Conservation (phyloP, 2,797 vertebrate species). For the Botia almorhae region DNA sequence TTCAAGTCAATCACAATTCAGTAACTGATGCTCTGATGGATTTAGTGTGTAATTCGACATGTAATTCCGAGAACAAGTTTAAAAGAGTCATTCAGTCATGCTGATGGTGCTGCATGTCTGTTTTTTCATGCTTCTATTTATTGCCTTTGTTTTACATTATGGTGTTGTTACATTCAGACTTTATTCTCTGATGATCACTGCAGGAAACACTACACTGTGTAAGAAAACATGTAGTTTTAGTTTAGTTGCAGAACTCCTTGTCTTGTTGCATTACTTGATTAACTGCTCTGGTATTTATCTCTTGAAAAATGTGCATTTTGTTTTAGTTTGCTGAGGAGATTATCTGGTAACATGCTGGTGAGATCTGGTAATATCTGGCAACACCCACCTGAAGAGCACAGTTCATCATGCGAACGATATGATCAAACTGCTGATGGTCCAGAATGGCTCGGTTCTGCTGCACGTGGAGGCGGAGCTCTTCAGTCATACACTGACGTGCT, state of each 20-base stretch:
- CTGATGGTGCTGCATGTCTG: no score
- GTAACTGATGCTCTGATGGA: no score
- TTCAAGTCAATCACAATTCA: no score
- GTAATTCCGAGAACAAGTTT: no score
- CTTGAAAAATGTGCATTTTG: neutral
- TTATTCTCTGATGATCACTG: no score
- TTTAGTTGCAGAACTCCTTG: neutral
- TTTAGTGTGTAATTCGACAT: no score
- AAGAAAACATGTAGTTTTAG: neutral
- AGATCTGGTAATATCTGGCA: neutral
- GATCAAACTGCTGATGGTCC: conserved; percentile 98
- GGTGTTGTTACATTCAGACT: no score
- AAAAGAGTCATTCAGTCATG: no score
- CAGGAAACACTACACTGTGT: neutral
- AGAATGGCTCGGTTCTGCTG: conserved; percentile 94
- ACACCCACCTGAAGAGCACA: conserved; percentile 91
- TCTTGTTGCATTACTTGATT: neutral
- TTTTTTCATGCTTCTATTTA: no score
- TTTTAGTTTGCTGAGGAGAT: neutral
- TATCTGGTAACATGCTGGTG: neutral
- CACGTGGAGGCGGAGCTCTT: conserved; percentile 91
- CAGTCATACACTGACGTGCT: conserved; percentile 93
- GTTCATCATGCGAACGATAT: conserved; percentile 96
- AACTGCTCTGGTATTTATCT: conserved; percentile 1
- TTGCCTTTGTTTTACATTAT: no score